Percentiles rank a stretch among this genome's conserved stretches.
These are phyloP conservation scores for Danio rerio DNA, from an alignment of 2,113 vertebrate species.

Conservation along the genomic window DNA sequence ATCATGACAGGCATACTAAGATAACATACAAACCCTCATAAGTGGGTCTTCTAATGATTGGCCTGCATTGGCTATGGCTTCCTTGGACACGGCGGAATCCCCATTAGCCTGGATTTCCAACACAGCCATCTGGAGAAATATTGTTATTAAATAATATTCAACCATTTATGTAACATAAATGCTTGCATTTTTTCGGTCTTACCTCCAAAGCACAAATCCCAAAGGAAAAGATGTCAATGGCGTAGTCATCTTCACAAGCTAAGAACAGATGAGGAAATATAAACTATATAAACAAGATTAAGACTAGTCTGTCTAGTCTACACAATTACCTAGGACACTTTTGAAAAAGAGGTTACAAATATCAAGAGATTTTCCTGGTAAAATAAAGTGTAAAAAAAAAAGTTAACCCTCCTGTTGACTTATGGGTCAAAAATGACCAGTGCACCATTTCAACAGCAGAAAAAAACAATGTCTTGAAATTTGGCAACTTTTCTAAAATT, in stretches of 20 bases:
- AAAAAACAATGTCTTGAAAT: no score
- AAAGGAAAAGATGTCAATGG: conserved; percentile 96
- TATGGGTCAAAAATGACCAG: no score
- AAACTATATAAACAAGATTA: background rate
- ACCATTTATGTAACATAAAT: background rate
- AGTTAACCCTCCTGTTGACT: no score
- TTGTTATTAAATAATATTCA: no score
- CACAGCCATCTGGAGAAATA: conserved; percentile 74
- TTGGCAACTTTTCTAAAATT: no score
- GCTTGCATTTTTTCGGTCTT: conserved; percentile 39
- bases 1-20: no score
- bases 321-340: background rate
- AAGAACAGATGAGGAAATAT: conserved; percentile 35
- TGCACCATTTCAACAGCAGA: no score
- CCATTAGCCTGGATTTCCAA: conserved; percentile 94
- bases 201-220: conserved; percentile 98
- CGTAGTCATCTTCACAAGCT: conserved; percentile 87
- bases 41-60: conserved; percentile 89
- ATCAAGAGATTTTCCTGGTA: no score
- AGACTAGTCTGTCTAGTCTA: background rate
- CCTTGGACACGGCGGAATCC: conserved; percentile 87
- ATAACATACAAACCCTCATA: conserved; percentile 85
- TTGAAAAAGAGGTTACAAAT: no score
- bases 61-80: conserved; percentile 86
- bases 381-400: no score